phyloP scores from a whole-genome alignment of 2,888 invertebrate genomes.

The Lochmaea capreae region DNA sequence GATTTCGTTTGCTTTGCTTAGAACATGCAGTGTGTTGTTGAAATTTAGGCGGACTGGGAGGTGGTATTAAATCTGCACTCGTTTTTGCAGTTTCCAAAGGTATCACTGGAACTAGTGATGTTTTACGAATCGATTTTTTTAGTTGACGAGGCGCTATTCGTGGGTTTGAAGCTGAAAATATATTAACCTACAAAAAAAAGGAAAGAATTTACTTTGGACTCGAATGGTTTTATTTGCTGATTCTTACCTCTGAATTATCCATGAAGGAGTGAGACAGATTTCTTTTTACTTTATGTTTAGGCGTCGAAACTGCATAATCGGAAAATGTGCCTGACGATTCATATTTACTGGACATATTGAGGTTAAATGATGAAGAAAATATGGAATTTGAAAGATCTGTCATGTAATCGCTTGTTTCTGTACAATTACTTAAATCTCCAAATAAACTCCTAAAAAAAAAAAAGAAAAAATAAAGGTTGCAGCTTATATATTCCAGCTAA shows the following conservation, averaged over 20 bases:
- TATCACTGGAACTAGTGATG: conserved; percentile 45
- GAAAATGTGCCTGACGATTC: conserved; percentile 52
- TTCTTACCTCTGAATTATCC: conserved; percentile 37
- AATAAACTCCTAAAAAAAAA: conserved; percentile 37
- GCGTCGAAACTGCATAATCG: conserved; percentile 50
- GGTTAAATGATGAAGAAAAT: conserved; percentile 43
- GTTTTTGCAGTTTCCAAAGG: conserved; percentile 31
- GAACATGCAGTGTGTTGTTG: conserved; percentile 56
- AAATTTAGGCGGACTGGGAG: conserved; percentile 59
- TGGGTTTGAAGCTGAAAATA: conserved; percentile 26
- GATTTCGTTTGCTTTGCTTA: conserved; percentile 59
- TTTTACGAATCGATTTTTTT: conserved; percentile 28
- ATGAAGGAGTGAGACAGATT: conserved; percentile 48
- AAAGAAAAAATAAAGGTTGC: neutral
- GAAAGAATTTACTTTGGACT: neutral
- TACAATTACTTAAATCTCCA: conserved; percentile 49
- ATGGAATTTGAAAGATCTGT: conserved; percentile 42
- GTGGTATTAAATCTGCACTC: conserved; percentile 32
- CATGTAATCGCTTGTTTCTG: conserved; percentile 41
- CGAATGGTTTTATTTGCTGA: neutral
- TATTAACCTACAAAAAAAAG: conserved; percentile 32
- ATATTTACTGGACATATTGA: conserved; percentile 38
- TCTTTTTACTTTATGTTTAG: conserved; percentile 49
- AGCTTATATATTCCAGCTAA: neutral
- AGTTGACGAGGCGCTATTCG: conserved; percentile 19